Percentiles rank a stretch among this genome's conserved stretches.
These are phyloP conservation scores for Polyergus mexicanus DNA, from an alignment of 1,140 invertebrate genomes.

Conservation along the genomic window DNA sequence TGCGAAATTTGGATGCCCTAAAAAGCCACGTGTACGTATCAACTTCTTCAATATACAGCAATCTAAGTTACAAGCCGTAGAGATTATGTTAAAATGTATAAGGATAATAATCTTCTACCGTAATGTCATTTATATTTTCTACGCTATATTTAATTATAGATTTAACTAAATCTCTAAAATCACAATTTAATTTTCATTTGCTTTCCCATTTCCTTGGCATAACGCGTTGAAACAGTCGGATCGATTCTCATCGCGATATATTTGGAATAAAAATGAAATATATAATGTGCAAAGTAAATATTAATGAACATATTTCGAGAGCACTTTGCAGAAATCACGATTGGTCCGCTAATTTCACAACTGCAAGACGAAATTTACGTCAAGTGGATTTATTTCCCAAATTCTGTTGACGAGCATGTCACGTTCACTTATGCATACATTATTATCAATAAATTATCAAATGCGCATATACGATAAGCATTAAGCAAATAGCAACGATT, in stretches of 20 bases:
- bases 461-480: constrained; percentile 16
- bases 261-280: background rate
- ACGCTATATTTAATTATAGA: background rate
- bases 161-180: background rate
- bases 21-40: constrained; percentile 36
- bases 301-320: background rate
- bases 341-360: constrained; percentile 8
- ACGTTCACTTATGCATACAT: constrained; percentile 4
- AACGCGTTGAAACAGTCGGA: background rate
- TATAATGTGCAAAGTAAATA: background rate
- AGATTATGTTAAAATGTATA: constrained; percentile 26
- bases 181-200: background rate
- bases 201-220: background rate
- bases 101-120: background rate
- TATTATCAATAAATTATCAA: constrained; percentile 62
- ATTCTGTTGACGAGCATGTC: constrained; percentile 17
- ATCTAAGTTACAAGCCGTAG: constrained; percentile 12
- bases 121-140: background rate
- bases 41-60: constrained; percentile 46
- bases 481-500: constrained; percentile 64
- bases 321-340: constrained; percentile 16
- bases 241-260: background rate
- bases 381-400: background rate
- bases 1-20: constrained; percentile 33
- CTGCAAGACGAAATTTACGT: background rate